A percentile compares a stretch with the other conserved stretches of the same genome.
Conservation (phyloP, 2,888 invertebrate species). For the Pachymerium ferrugineum region DNA sequence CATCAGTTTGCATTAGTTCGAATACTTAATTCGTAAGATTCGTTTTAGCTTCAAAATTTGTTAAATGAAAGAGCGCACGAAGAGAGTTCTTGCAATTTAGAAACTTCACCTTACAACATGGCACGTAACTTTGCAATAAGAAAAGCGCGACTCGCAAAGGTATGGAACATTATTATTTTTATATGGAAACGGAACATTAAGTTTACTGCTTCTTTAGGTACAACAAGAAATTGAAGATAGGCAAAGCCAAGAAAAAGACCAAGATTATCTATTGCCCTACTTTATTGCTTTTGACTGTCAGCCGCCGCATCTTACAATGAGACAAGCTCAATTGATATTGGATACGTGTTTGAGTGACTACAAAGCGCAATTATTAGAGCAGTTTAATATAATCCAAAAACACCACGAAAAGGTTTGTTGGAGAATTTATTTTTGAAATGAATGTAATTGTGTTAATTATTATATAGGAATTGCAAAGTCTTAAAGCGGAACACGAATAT, state of each 20-base stretch:
- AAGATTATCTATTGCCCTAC: slow-evolving; percentile 21
- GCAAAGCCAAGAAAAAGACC: slow-evolving; percentile 13
- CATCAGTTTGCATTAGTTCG: not conserved
- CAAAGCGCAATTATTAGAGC: not conserved
- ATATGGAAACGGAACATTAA: not conserved
- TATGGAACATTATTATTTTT: not conserved
- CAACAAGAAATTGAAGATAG: slow-evolving; percentile 27
- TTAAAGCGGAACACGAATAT: not conserved
- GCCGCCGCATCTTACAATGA: not conserved
- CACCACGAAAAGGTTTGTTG: not conserved
- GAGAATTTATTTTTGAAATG: no score
- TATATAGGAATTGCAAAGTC: not conserved
- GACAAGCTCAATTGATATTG: not conserved
- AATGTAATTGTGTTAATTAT: not conserved
- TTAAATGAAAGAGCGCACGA: not conserved
- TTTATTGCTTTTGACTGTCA: not conserved
- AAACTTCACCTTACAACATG: not conserved
- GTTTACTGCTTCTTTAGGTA: not conserved
- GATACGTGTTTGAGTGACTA: not conserved
- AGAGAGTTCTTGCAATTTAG: not conserved
- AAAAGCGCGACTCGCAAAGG: not conserved
- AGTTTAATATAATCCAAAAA: not conserved
- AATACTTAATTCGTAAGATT: not conserved
- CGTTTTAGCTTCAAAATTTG: not conserved
- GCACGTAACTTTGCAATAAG: not conserved